Base-by-base conservation (phyloP, 2,113 vertebrate species). In the Pelecanoides urinatrix region DNA sequence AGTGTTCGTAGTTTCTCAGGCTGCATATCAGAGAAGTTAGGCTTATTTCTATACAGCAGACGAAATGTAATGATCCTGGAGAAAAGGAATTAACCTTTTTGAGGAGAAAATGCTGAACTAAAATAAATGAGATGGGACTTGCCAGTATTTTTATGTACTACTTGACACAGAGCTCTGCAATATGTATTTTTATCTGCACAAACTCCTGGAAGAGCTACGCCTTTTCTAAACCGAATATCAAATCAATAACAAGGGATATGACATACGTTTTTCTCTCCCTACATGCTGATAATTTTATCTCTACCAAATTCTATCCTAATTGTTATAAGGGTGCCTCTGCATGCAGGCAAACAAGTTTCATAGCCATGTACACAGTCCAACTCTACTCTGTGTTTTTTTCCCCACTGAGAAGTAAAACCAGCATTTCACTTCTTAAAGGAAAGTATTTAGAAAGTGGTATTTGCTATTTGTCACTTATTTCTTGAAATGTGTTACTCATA, bases 11-110 rank as follows among this genome's bases (percentile, higher is more conserved):
- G 49, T 93, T 88, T 88, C 59, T 82, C 59, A 89, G 85, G 92
- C 58, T 91, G 75, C 70, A 40, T 93, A 97, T 91, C 82, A 92
- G 78, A 92, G 93, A 96, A 95, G 34, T 90, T 92, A 90, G 79
- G 66, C 34, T 96, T 95, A 86, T 86, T 96, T 96, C 88, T 95
- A 70, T 63, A 88, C 16, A 92, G 66, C 36, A 96, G 71, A 86
- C 61, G 86, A 96, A 82, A 96, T 86, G 59, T 74, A 96, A 92
- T 67, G 85, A 96, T 92, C 67, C 81, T 47, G 58, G 73, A 86
- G 91, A 97, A 97, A 96, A 2, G 21, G 61, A 88, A 66, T 55
- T 86, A 89, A 62, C 16, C 16, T 90, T 92, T 97, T 80, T 85
- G 49, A 94, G 94, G 85, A 83, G 78, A 94, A 92, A 82, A 52